Base-by-base conservation (phyloP, 2,113 vertebrate species). In the Microcebus tavaratra region DNA sequence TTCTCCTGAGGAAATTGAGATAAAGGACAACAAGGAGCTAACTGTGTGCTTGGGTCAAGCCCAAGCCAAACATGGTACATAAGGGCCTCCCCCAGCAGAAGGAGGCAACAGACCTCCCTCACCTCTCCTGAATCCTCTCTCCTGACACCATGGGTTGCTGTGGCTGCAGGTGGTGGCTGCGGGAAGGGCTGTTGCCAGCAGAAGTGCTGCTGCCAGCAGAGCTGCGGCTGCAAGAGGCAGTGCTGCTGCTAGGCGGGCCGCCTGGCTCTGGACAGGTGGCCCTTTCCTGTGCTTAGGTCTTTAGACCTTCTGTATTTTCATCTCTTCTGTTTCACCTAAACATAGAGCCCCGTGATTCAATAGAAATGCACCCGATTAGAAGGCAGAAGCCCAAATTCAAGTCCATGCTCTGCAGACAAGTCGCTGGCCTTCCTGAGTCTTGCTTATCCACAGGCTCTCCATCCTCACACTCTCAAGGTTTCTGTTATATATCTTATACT, bases 81-180 rank as follows among this genome's bases (percentile, higher is more conserved):
- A 84, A 94, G 70, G 39, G 23, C 20, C 3, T 18, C 73, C 18
- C 18, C 27, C 61, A 12, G 34, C 13, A 42, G 55, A 31, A 88
- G 89, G 29, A 13, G 27, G 21, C 83, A 55, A 39, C 94, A 90
- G 9, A 79, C 39, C 48, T 18, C 42, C 21, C 63, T 80, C 34
- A 17, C 20, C 10, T 87, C 27, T 29, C 34, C 76, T 8, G 42
- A 81, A 6, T 21, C 55, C 67, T 89, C 85, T 82, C 78, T 89
- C 5, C 63, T 48, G 68, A 88, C n/a, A 88, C 18, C 14, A 63
- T 92, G 73, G 78, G 36, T 39, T 83, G 93, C 93, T 89, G 86
- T 82, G 86, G 76, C 25, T 73, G 92, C 42, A 6, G 55, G 55
- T 18, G 17, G 55, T 7, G 55, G 55, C 55, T 57, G 55, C 6